Conservation (phyloP, 1,140 invertebrate species). For the Scaptomyza hsui region DNA sequence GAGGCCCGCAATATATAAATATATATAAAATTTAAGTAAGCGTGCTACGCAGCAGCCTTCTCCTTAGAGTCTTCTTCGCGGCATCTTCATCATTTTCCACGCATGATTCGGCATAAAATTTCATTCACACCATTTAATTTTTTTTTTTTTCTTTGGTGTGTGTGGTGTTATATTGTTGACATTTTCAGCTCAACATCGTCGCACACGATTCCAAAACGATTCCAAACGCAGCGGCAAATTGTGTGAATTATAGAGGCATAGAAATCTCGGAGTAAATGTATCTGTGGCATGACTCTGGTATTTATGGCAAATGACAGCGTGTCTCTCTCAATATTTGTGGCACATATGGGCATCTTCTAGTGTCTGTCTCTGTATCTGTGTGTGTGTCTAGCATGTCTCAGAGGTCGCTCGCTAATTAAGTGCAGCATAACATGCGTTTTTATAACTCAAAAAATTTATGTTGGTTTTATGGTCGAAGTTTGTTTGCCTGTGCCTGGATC, state of each 20-base stretch:
- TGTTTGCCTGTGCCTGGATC: conserved; percentile 42
- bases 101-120: conserved; percentile 83
- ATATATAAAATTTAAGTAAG: conserved; percentile 50
- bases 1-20: conserved; percentile 56
- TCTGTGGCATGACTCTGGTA: conserved; percentile 42
- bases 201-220: conserved; percentile 22
- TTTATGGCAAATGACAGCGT: conserved; percentile 37
- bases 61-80: conserved; percentile 14
- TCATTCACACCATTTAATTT: conserved; percentile 81
- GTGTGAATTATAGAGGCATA: conserved; percentile 66
- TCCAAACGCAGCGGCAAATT: conserved; percentile 64
- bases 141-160: conserved; percentile 3
- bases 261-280: conserved; percentile 16
- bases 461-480: conserved; percentile 68
- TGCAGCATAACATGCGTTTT: conserved; percentile 80
- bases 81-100: conserved; percentile 78
- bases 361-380: too few relatives aligned
- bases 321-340: background rate
- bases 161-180: conserved; percentile 67
- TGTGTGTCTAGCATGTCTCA: background rate
- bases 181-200: conserved; percentile 60
- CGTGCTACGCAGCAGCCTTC: conserved; percentile 48
- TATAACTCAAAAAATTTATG: conserved; percentile 81
- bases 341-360: conserved; percentile 39
- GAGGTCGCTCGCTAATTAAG: conserved; percentile 77